phyloP scores from a whole-genome alignment of 2,797 vertebrate species.

The Cetoscarus ocellatus region DNA sequence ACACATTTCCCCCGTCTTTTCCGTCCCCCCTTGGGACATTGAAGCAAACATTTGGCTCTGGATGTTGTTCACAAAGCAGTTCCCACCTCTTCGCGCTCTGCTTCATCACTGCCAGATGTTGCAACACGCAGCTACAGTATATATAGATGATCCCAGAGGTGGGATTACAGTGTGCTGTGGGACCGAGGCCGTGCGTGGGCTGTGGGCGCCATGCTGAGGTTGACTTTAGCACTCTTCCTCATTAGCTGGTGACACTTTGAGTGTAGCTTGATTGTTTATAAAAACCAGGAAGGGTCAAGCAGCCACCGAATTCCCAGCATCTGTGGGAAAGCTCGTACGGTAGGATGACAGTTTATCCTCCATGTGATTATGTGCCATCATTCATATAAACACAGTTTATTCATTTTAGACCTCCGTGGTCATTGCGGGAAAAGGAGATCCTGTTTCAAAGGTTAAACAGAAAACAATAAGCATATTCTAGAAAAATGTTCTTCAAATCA shows the following conservation, averaged over 20 bases:
- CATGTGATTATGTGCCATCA: conserved; percentile 65
- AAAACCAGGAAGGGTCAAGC: conserved; percentile 73
- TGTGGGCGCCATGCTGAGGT: conserved; percentile 51
- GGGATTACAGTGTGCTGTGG: conserved; percentile 58
- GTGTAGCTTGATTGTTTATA: conserved; percentile 70
- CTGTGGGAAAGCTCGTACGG: conserved; percentile 73
- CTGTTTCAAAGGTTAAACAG: conserved; percentile 48
- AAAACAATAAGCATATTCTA: conserved; percentile 57
- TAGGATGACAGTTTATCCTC: conserved; percentile 59
- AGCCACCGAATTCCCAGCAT: conserved; percentile 83
- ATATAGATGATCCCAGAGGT: conserved; percentile 77
- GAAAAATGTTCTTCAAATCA: conserved; percentile 32
- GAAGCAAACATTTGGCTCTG: conserved; percentile 58
- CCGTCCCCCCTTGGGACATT: conserved; percentile 45
- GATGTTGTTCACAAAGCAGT: conserved; percentile 61
- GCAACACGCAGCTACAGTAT: conserved; percentile 72
- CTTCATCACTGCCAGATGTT: conserved; percentile 85
- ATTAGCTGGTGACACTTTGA: conserved; percentile 76
- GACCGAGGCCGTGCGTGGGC: conserved; percentile 64
- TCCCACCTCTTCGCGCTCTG: conserved; percentile 70
- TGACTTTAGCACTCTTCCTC: conserved; percentile 50
- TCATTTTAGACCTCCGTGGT: conserved; percentile 46
- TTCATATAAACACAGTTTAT: conserved; percentile 61
- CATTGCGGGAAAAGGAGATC: conserved; percentile 36
- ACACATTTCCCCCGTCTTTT: conserved; percentile 20